Base-by-base conservation (phyloP, 2,113 vertebrate genomes). In the Sigmodon hispidus region DNA sequence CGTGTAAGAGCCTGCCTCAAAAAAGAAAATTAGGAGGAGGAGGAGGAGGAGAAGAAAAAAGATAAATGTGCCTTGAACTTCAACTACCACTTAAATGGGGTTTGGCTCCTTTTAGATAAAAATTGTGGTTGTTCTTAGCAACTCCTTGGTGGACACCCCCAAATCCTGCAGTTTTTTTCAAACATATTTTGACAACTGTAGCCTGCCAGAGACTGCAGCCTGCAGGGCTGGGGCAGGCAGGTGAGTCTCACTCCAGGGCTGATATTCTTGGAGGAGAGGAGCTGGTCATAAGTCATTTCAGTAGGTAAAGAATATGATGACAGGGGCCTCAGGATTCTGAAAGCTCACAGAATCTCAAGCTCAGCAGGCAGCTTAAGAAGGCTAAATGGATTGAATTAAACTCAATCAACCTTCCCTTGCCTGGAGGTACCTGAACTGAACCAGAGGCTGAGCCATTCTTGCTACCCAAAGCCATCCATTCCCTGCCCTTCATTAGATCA, bases 341-440 rank as follows among this genome's bases (percentile, higher is more conserved):
- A 36, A 77, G 24, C 45, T 70, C 80, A 13, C 17, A 34, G 16
- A 52, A 76, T 63, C 61, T 31, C 84, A 50, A 0, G 36, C 90
- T 80, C 87, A 75, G 87, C 50, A 61, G 84, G 67, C 40, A 8
- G 67, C 43, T 29, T 65, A 5, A 75, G 73, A 65, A 73, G 65
- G 7, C 85, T 88, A 80, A 93, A 29, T 92, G 69, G 85, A 87
- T 26, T 70, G 76, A 95, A 85, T 88, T 90, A 52, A 96, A 93
- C 75, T 70, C 59, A 75, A 80, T 91, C 77, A 79, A 69, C 73
- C 57, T 73, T 76, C 61, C 29, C 79, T 48, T 8, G 50, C 95
- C 61, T 84, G 22, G 24, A 87, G 83, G 34, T 80, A 87, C 59
- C 55, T 88, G 88, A 94, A 85, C 91, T 40, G 22, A 48, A 90